These are phyloP conservation scores for Momotus momota DNA, from an alignment of 2,797 vertebrate species.

Conservation along the genomic window DNA sequence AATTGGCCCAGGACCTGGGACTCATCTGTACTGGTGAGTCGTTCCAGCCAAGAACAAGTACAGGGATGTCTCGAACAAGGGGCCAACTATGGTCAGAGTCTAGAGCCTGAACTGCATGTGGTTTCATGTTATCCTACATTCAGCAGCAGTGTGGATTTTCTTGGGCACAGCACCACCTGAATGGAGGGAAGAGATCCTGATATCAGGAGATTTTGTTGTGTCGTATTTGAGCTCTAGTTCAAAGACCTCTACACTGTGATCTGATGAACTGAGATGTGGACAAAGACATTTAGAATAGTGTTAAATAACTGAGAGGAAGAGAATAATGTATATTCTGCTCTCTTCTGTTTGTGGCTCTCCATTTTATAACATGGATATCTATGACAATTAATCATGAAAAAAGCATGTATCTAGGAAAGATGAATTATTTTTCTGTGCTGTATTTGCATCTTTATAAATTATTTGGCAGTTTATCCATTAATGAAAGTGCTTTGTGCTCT, in stretches of 20 bases:
- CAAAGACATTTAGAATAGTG: background rate
- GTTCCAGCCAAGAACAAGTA: background rate
- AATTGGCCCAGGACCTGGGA: background rate
- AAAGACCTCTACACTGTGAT: background rate
- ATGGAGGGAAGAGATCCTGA: background rate
- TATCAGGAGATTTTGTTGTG: background rate
- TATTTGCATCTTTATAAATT: background rate
- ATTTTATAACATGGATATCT: background rate
- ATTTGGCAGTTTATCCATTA: background rate
- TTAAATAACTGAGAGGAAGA: background rate
- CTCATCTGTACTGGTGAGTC: background rate
- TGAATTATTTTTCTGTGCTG: background rate
- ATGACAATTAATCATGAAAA: background rate
- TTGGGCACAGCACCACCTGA: background rate
- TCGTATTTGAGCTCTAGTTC: background rate
- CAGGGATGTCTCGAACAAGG: background rate
- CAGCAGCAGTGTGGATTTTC: background rate
- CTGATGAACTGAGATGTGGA: background rate
- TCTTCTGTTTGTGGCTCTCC: background rate
- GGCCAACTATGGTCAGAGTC: background rate
- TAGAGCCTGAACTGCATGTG: background rate
- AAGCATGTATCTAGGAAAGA: background rate
- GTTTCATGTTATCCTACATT: background rate
- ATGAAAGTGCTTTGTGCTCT: background rate
- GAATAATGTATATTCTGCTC: background rate